Percentiles rank a stretch among this genome's conserved stretches.
Evolutionary conservation across 2,797 vertebrate species (phyloP).

Genomic region (Poeciliopsis infans): DNA sequence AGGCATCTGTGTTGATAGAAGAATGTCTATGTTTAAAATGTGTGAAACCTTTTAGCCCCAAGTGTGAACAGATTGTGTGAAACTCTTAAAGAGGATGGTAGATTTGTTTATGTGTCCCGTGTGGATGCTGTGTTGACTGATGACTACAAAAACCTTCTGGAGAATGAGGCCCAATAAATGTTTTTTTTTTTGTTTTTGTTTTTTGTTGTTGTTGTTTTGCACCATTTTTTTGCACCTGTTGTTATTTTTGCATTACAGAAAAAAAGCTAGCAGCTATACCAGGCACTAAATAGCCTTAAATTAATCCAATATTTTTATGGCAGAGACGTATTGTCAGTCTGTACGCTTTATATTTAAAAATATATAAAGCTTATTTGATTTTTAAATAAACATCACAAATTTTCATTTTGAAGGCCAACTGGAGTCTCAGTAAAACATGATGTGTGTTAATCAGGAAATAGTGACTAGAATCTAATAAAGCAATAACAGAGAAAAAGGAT

Average conservation of each 20-base stretch:
- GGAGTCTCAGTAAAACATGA: neutral
- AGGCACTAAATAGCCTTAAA: neutral
- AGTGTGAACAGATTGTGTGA: slow-evolving; percentile 25
- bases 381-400: neutral
- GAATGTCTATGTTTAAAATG: slow-evolving; percentile 38
- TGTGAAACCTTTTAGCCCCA: slow-evolving; percentile 38
- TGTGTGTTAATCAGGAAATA: neutral
- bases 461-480: neutral
- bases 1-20: slow-evolving; percentile 33
- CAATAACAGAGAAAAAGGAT: too few relatives aligned
- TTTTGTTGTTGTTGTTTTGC: neutral
- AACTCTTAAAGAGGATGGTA: slow-evolving; percentile 21
- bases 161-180: slow-evolving; percentile 27
- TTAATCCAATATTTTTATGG: neutral
- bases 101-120: slow-evolving; percentile 51
- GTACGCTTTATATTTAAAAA: neutral
- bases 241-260: slow-evolving; percentile 10
- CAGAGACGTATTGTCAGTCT: neutral
- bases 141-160: slow-evolving; percentile 32
- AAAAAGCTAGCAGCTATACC: neutral
- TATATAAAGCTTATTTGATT: neutral
- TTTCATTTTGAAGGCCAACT: neutral
- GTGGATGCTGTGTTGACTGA: slow-evolving; percentile 31
- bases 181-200: neutral
- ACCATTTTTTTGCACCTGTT: slow-evolving; percentile 15